Evolutionary conservation across 2,113 vertebrate genomes (phyloP).

Genomic region (Calonectris borealis): DNA sequence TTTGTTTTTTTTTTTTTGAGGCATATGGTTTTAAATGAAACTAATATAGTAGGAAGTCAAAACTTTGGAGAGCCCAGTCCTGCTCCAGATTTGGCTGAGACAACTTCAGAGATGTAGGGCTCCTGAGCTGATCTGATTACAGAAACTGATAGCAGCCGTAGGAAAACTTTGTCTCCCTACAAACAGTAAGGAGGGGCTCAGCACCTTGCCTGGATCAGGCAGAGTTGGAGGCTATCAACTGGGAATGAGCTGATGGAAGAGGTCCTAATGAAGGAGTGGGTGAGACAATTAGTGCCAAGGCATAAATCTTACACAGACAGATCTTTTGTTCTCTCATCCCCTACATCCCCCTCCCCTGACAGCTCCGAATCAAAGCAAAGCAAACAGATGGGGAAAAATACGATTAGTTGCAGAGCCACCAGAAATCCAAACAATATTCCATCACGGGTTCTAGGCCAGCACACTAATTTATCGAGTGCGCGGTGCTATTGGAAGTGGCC

Average conservation of each 20-base stretch:
- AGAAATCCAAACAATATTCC: constrained; percentile 59
- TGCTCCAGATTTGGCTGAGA: neutral
- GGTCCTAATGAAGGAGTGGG: neutral
- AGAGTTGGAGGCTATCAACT: neutral
- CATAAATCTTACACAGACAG: neutral
- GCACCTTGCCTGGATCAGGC: neutral
- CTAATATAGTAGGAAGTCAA: neutral
- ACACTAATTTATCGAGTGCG: constrained; percentile 11
- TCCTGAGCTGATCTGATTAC: neutral
- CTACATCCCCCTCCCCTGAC: neutral
- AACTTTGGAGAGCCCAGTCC: neutral
- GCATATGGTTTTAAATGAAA: neutral
- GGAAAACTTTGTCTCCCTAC: neutral
- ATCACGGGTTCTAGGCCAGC: constrained; percentile 38
- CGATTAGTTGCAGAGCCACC: constrained; percentile 48
- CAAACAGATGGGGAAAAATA: constrained; percentile 44
- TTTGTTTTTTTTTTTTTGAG: neutral
- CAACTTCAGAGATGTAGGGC: neutral
- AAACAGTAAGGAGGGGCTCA: neutral
- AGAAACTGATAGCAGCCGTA: neutral
- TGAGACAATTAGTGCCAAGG: neutral
- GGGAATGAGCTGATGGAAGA: neutral
- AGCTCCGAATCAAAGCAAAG: constrained; percentile 33
- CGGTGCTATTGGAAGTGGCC: neutral
- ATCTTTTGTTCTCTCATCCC: neutral